These are phyloP conservation scores for Poecilia picta DNA, from an alignment of 2,797 vertebrate species.

Conservation along the genomic window DNA sequence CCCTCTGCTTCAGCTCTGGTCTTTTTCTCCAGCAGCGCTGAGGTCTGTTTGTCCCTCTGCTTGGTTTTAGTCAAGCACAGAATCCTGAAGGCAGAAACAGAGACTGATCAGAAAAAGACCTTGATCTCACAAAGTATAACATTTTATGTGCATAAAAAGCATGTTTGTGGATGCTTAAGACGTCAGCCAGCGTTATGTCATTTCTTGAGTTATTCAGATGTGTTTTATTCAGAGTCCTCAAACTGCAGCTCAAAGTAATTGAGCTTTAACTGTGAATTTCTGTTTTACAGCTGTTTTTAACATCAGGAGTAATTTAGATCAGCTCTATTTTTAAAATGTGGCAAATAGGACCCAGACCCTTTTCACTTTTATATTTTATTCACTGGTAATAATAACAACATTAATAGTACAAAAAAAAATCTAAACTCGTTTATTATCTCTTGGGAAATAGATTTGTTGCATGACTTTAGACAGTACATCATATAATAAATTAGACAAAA, in stretches of 20 bases:
- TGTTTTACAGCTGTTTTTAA: not conserved
- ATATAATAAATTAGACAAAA: not conserved
- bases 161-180: not conserved
- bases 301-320: not conserved
- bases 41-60: conserved; percentile 86
- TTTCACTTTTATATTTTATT: not conserved
- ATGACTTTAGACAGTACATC: not conserved
- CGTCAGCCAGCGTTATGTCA: not conserved
- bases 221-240: not conserved
- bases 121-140: not conserved
- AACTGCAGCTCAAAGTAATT: not conserved
- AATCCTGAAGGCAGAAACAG: conserved; percentile 66
- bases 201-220: not conserved
- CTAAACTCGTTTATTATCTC: not conserved
- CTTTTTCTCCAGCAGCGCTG: conserved; percentile 83
- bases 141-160: not conserved
- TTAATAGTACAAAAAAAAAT: not conserved
- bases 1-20: conserved; percentile 80
- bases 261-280: not conserved
- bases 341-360: not conserved
- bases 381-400: not conserved
- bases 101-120: not conserved
- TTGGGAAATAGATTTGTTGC: not conserved
- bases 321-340: not conserved
- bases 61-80: conserved; percentile 84